Percentiles rank a stretch among this genome's conserved stretches.
Evolutionary conservation across 2,888 invertebrate genomes (phyloP).

Genomic region (Leptopilina myrica): DNA sequence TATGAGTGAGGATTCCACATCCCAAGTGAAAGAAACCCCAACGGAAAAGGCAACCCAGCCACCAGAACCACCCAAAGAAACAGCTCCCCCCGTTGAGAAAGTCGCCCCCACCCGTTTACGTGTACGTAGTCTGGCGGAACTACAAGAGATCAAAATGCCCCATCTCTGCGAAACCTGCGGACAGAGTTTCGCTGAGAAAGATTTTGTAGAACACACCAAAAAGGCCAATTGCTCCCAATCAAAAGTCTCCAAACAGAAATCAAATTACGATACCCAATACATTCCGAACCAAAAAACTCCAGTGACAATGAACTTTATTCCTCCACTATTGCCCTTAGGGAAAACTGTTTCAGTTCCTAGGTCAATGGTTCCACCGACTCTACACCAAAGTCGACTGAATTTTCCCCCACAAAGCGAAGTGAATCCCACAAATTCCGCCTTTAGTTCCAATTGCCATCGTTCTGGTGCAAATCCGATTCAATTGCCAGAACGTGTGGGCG

Average conservation of each 20-base stretch:
- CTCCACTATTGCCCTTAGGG: not conserved
- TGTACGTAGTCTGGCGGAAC: constrained; percentile 57
- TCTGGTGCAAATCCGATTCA: constrained; percentile 51
- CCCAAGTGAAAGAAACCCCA: not conserved
- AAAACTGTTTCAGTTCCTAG: not conserved
- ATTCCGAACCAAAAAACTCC: not conserved
- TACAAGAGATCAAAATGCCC: constrained; percentile 40
- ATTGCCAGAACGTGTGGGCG: constrained; percentile 47
- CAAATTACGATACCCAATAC: not conserved
- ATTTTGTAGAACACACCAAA: constrained; percentile 40
- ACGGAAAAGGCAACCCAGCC: not conserved
- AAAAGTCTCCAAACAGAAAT: not conserved
- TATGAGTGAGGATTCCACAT: not conserved
- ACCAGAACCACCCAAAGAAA: constrained; percentile 36
- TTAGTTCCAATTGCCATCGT: constrained; percentile 8
- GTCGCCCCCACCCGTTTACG: constrained; percentile 51
- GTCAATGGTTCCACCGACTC: not conserved
- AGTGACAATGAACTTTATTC: not conserved
- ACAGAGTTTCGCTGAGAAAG: constrained; percentile 41
- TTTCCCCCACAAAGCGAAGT: not conserved
- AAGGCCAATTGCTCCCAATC: not conserved
- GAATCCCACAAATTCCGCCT: not conserved
- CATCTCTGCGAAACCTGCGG: constrained; percentile 46
- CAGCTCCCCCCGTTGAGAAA: not conserved
- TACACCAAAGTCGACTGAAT: not conserved